These are phyloP conservation scores for Sycophila sp. DNA, from an alignment of 1,140 invertebrate genomes.

Conservation along the genomic window DNA sequence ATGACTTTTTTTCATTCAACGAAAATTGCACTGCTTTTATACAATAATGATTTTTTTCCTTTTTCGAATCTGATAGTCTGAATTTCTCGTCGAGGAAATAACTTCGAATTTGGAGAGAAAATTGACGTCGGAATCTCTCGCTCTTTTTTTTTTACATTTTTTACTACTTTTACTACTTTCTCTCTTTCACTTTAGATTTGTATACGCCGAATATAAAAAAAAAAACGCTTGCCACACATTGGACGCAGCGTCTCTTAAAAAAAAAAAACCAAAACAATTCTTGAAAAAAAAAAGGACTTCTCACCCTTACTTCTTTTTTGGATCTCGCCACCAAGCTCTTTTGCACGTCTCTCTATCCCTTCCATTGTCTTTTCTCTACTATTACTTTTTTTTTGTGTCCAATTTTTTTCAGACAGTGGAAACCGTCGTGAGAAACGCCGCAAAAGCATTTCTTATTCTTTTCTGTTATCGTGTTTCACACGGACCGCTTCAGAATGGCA, in stretches of 20 bases:
- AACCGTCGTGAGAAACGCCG: conserved; percentile 12
- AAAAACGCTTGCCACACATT: conserved; percentile 24
- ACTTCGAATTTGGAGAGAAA: no score
- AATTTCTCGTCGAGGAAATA: no score
- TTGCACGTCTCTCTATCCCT: conserved; percentile 36
- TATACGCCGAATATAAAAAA: conserved; percentile 24
- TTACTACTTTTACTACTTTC: conserved; percentile 34
- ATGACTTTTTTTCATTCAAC: no score
- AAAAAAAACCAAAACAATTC: conserved; percentile 2
- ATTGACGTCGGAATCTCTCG: conserved; percentile 30
- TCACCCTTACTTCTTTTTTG: conserved; percentile 20
- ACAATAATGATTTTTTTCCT: no score
- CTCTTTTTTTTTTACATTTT: conserved; percentile 42
- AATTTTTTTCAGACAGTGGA: conserved; percentile 36
- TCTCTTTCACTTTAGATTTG: conserved; percentile 40
- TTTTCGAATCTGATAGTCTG: no score
- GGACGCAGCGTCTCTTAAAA: conserved; percentile 3
- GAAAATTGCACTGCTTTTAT: no score
- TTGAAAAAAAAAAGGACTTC: conserved; percentile 1
- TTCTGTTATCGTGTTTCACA: conserved; percentile 37
- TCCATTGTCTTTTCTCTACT: conserved; percentile 2
- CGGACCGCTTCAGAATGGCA: conserved; percentile 51
- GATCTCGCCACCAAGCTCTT: conserved; percentile 1
- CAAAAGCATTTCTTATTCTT: conserved; percentile 19
- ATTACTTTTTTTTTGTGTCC: conserved; percentile 32